Evolutionary conservation across 2,888 invertebrate genomes (phyloP).

Genomic region (Dolomedes plantarius): DNA sequence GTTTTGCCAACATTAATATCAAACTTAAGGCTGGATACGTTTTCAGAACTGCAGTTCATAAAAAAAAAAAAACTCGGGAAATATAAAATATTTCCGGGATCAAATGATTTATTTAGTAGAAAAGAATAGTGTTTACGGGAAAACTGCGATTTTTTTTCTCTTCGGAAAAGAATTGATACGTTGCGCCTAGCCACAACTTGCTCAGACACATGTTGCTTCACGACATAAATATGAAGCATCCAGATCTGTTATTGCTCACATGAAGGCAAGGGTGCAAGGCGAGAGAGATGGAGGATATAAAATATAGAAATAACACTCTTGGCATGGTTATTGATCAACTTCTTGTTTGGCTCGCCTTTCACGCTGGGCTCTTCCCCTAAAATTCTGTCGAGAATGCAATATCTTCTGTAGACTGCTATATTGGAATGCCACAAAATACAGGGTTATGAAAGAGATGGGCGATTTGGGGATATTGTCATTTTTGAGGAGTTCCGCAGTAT

Average conservation of each 20-base stretch:
- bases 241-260: constrained; percentile 60
- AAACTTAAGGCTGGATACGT: not conserved
- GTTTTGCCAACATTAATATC: not conserved
- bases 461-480: constrained; percentile 39
- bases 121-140: constrained; percentile 53
- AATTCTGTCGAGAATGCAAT: constrained; percentile 44
- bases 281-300: constrained; percentile 37
- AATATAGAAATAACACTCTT: constrained; percentile 66
- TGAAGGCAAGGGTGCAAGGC: constrained; percentile 30
- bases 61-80: constrained; percentile 29
- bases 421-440: constrained; percentile 30
- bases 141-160: constrained; percentile 28
- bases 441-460: constrained; percentile 16
- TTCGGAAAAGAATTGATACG: constrained; percentile 60
- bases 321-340: constrained; percentile 63
- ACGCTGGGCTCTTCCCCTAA: constrained; percentile 21
- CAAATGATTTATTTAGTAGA: constrained; percentile 52
- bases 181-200: constrained; percentile 42
- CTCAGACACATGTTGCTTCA: constrained; percentile 60
- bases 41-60: not conserved
- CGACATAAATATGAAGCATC: constrained; percentile 62
- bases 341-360: constrained; percentile 50
- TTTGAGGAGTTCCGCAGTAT: not conserved
- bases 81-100: constrained; percentile 20
- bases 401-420: constrained; percentile 24